These are phyloP conservation scores for Drosophila quadrilineata DNA, from an alignment of 1,140 invertebrate genomes.

Conservation along the genomic window DNA sequence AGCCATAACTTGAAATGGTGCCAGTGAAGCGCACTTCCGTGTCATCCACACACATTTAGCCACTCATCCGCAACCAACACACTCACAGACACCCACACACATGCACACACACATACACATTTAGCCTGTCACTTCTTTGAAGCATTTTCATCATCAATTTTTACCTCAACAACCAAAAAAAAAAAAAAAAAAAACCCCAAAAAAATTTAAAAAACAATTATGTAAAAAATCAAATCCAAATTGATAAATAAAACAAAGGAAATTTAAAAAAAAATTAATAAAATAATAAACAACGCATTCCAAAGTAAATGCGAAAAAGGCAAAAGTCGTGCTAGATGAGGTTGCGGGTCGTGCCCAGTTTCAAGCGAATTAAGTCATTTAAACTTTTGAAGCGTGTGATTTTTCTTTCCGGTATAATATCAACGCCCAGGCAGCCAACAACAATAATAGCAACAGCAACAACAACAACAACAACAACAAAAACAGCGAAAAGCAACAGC, in stretches of 20 bases:
- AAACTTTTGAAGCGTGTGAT: slow-evolving; percentile 73
- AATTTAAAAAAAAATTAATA: slow-evolving; percentile 18
- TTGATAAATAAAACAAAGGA: not conserved
- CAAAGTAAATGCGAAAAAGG: not conserved
- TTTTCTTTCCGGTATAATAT: slow-evolving; percentile 69
- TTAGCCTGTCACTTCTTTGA: slow-evolving; percentile 16
- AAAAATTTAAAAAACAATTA: slow-evolving; percentile 25
- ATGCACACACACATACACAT: not conserved
- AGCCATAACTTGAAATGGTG: slow-evolving; percentile 59
- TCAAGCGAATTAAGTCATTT: slow-evolving; percentile 73
- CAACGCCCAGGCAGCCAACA: slow-evolving; percentile 32
- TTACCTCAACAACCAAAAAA: slow-evolving; percentile 30
- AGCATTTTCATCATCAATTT: slow-evolving; percentile 51
- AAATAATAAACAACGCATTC: slow-evolving; percentile 1
- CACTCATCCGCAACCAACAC: slow-evolving; percentile 1
- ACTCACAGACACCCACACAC: slow-evolving; percentile 2
- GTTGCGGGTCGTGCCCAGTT: slow-evolving; percentile 14
- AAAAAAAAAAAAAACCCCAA: not conserved
- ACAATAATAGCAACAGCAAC: slow-evolving; percentile 6
- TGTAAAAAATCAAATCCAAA: slow-evolving; percentile 11
- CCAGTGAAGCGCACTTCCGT: slow-evolving; percentile 44
- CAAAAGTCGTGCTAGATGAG: not conserved
- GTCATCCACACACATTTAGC: slow-evolving; percentile 20
- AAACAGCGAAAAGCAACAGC: not conserved
- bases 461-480: slow-evolving; percentile 24